phyloP scores from a whole-genome alignment of 2,113 vertebrate genomes.

The Chionis minor region DNA sequence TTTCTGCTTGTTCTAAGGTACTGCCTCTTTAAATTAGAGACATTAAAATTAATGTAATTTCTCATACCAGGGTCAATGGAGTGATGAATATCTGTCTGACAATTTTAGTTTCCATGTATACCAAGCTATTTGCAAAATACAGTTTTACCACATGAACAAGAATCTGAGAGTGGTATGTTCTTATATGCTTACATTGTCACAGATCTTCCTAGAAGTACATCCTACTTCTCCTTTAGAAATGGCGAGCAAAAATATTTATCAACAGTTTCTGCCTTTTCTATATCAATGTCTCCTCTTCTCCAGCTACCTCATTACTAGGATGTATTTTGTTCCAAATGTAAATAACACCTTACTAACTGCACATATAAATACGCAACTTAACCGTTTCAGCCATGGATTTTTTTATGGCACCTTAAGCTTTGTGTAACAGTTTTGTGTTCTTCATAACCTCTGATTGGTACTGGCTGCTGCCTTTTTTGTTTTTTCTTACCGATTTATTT shows the following conservation, averaged over 20 bases:
- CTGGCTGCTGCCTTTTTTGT: neutral
- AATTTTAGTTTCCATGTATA: neutral
- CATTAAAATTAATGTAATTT: neutral
- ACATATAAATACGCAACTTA: neutral
- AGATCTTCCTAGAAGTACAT: neutral
- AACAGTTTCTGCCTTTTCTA: neutral
- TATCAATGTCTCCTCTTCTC: neutral
- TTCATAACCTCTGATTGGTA: neutral
- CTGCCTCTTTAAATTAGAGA: neutral
- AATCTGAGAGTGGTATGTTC: neutral
- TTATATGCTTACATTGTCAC: neutral
- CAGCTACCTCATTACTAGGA: neutral
- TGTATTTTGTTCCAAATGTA: neutral
- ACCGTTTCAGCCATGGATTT: neutral
- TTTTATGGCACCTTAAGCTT: neutral
- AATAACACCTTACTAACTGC: neutral
- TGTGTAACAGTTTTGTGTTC: neutral
- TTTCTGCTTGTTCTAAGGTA: neutral
- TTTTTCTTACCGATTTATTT: neutral
- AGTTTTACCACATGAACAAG: neutral
- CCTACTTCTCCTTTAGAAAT: neutral
- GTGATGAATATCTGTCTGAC: neutral
- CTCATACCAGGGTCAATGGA: neutral
- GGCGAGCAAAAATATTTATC: neutral
- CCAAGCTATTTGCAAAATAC: neutral